Conservation (phyloP, 1,140 invertebrate genomes). For the Metopolophium dirhodum region DNA sequence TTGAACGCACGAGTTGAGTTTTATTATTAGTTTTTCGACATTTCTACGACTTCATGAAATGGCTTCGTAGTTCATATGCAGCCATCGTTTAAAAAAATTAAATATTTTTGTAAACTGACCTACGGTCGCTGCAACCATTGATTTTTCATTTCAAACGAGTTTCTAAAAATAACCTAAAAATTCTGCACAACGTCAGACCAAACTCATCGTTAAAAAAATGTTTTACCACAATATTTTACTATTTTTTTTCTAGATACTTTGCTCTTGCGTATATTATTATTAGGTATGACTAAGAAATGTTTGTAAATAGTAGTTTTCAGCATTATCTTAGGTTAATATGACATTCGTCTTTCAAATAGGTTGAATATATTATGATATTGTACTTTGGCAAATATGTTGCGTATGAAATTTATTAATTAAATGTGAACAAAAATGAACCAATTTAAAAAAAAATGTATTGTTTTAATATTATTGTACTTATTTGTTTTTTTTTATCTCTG, state of each 20-base stretch:
- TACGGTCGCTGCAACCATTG: not conserved
- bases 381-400: not conserved
- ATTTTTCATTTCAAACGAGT: not conserved
- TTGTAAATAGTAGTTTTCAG: not conserved
- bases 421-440: not conserved
- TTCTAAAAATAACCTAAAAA: not conserved
- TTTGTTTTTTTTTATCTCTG: not conserved
- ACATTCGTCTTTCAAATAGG: not conserved
- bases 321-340: not conserved
- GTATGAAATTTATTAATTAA: not conserved
- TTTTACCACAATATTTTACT: not conserved
- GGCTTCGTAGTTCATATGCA: not conserved
- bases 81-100: not conserved
- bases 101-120: not conserved
- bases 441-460: not conserved
- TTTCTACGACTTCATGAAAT: not conserved
- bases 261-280: not conserved
- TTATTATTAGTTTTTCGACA: not conserved
- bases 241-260: not conserved
- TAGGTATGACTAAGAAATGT: not conserved
- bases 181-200: not conserved
- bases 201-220: not conserved
- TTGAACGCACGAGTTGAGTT: not conserved
- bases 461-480: not conserved
- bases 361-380: not conserved